These are phyloP conservation scores for Limnephilus auricula DNA, from an alignment of 2,888 invertebrate genomes.

Conservation along the genomic window DNA sequence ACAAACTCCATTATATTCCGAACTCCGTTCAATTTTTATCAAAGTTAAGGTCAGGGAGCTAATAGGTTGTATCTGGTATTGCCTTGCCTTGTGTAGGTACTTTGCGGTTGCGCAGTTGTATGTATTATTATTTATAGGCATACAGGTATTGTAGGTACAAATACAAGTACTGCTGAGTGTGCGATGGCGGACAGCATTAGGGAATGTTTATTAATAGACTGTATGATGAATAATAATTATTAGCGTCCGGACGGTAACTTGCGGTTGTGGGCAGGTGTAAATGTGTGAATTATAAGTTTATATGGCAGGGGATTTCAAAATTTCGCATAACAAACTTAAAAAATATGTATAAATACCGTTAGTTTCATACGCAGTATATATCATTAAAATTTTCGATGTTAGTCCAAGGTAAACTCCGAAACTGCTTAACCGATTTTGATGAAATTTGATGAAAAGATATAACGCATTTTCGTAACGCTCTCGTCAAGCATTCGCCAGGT, in stretches of 20 bases:
- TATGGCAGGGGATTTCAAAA: background rate
- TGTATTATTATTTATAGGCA: background rate
- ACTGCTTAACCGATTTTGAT: no score
- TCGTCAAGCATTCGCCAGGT: no score
- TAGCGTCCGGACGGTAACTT: background rate
- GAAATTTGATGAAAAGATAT: no score
- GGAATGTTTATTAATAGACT: background rate
- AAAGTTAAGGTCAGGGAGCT: background rate
- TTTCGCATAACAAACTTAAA: background rate
- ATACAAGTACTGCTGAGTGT: background rate
- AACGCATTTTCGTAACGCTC: no score
- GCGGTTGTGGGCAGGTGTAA: constrained; percentile 2
- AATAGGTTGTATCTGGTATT: background rate
- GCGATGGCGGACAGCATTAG: background rate
- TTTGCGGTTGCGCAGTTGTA: background rate
- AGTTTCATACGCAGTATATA: no score
- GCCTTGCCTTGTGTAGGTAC: background rate
- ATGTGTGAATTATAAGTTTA: background rate
- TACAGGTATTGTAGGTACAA: background rate
- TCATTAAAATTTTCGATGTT: no score
- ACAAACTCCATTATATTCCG: background rate
- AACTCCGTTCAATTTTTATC: background rate
- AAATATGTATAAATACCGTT: no score
- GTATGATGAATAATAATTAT: background rate
- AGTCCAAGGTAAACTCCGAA: no score